phyloP scores from a whole-genome alignment of 2,113 vertebrate species.

The Sinocyclocheilus rhinocerous region DNA sequence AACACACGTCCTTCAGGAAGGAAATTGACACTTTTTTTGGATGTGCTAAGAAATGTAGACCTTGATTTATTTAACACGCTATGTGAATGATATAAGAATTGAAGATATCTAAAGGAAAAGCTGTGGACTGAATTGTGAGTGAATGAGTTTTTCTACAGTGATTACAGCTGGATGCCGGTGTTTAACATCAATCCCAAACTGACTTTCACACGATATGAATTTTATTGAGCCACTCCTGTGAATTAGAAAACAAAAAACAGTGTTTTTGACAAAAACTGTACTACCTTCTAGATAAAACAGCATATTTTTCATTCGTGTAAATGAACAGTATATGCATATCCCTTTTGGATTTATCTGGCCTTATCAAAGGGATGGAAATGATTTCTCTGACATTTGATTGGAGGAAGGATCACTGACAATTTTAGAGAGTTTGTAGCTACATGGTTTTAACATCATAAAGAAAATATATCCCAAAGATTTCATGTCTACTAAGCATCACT shows the following conservation, averaged over 20 bases:
- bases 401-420: not conserved
- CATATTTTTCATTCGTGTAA: not conserved
- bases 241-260: not conserved
- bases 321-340: not conserved
- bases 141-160: not conserved
- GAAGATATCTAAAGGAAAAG: not conserved
- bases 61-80: not conserved
- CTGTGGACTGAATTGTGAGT: not conserved
- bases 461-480: not conserved
- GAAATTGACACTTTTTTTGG: not conserved
- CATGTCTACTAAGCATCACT: not conserved
- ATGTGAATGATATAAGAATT: not conserved
- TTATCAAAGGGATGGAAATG: not conserved
- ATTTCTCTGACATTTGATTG: not conserved
- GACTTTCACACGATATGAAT: not conserved
- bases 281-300: not conserved
- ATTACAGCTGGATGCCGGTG: not conserved
- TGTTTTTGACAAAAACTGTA: not conserved
- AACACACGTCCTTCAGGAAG: not conserved
- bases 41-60: not conserved
- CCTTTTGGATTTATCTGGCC: not conserved
- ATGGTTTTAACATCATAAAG: not conserved
- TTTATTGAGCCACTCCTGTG: constrained; percentile 9
- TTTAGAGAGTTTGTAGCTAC: not conserved
- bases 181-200: not conserved